These are phyloP conservation scores for Leptobrachium leishanense DNA, from an alignment of 2,113 vertebrate genomes.

Conservation along the genomic window DNA sequence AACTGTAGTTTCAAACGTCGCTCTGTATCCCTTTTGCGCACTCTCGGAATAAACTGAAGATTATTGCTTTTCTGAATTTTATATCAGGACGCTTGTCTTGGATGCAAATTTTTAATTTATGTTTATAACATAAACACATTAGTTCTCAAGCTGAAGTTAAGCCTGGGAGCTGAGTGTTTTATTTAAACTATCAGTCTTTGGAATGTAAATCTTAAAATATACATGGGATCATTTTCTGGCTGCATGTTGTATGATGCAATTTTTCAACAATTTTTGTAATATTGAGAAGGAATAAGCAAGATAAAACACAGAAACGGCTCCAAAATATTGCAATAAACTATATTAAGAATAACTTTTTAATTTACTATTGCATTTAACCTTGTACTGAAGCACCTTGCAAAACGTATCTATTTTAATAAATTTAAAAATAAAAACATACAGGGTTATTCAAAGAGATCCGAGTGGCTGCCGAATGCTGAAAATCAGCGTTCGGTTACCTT, in stretches of 20 bases:
- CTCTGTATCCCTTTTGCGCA: conserved; percentile 60
- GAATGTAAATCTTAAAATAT: conserved; percentile 47
- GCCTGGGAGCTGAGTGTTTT: conserved; percentile 54
- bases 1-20: conserved; percentile 74
- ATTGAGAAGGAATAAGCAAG: neutral
- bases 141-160: conserved; percentile 57
- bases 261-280: conserved; percentile 18
- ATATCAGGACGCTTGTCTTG: conserved; percentile 67
- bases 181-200: conserved; percentile 59
- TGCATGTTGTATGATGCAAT: conserved; percentile 37
- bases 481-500: too few relatives aligned
- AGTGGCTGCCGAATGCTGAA: too few relatives aligned
- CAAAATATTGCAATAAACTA: neutral
- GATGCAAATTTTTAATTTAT: conserved; percentile 66
- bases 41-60: conserved; percentile 64
- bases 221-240: conserved; percentile 34
- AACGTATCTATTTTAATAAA: too few relatives aligned
- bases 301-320: conserved; percentile 11
- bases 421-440: too few relatives aligned
- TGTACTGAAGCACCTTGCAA: too few relatives aligned
- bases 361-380: too few relatives aligned
- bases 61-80: conserved; percentile 61
- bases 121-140: conserved; percentile 59
- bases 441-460: too few relatives aligned
- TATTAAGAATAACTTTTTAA: too few relatives aligned